phyloP scores from a whole-genome alignment of 2,113 vertebrate species.

The Zingel zingel region DNA sequence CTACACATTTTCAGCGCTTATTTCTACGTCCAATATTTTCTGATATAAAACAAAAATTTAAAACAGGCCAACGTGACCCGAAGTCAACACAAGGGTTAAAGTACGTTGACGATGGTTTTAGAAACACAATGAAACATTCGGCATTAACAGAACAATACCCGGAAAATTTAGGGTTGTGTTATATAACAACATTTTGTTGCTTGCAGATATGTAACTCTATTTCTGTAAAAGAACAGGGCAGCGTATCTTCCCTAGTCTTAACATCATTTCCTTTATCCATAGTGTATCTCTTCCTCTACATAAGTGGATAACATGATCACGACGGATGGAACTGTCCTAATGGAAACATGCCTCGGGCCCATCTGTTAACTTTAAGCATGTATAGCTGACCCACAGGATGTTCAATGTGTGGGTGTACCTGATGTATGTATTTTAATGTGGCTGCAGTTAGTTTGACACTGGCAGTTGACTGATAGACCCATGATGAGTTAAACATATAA shows the following conservation, averaged over 20 bases:
- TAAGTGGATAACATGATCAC: slow-evolving; percentile 59
- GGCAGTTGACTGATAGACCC: not conserved
- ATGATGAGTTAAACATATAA: not conserved
- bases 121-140: not conserved
- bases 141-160: not conserved
- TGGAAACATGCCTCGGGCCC: slow-evolving; percentile 38
- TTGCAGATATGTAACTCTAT: slow-evolving; percentile 28
- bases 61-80: too few relatives aligned
- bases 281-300: slow-evolving; percentile 60
- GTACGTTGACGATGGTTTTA: not conserved
- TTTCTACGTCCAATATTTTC: too few relatives aligned
- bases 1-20: too few relatives aligned
- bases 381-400: slow-evolving; percentile 21
- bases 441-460: not conserved
- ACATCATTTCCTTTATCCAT: slow-evolving; percentile 52
- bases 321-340: slow-evolving; percentile 30
- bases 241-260: slow-evolving; percentile 1
- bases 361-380: slow-evolving; percentile 31
- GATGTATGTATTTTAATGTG: not conserved
- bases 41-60: too few relatives aligned
- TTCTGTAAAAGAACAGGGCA: not conserved
- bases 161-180: not conserved
- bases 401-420: not conserved
- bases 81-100: too few relatives aligned
- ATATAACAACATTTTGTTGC: not conserved